Evolutionary conservation across 2,888 invertebrate species (phyloP), one percentile per base, ranked within the genome.

Genomic region (Lapara coniferarum): DNA sequence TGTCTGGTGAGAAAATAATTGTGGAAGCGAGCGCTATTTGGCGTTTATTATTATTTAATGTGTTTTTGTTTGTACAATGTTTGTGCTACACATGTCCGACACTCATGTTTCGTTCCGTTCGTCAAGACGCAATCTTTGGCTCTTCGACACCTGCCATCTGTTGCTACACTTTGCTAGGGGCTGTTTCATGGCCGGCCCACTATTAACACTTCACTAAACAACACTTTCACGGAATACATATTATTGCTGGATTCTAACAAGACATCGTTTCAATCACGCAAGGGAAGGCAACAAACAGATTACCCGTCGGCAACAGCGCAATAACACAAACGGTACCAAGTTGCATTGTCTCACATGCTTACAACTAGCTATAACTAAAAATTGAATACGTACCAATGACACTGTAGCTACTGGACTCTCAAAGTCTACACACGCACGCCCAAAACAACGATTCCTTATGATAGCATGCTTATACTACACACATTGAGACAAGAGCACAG

Each of bases 21-120:
- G 88, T 93, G 93, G 93, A 93, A 93, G 93, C 92, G 86, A 91
- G 91, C 91, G 89, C 92, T 86, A 91, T 93, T 93, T 93, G 93
- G 93, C 93, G 89, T 88, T 72, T 78, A 73, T 80, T 83, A 80
- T 72, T 73, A 74, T 80, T 75, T 77, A 75, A 69, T 71, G 67
- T 77, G 70, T 74, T 74, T 71, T 70, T 69, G 55, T 37, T 66
- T 66, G 37, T 66, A 78, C 76, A 76, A 70, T 75, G 75, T 78
- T 77, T 72, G 73, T 80, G 75, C 10, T 63, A 63, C 49, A 63
- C 19, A 49, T 46, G 63, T 63, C 63, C 63, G 49, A 79, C 85
- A 88, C 87, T 93, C 91, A 93, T 84, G 93, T 93, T 82, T 91
- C 93, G 85, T 93, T 93, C 85, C 93, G 89, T 74, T 91, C 89